Conservation (phyloP, 2,113 vertebrate species). For the Myrmophylax atrothorax region DNA sequence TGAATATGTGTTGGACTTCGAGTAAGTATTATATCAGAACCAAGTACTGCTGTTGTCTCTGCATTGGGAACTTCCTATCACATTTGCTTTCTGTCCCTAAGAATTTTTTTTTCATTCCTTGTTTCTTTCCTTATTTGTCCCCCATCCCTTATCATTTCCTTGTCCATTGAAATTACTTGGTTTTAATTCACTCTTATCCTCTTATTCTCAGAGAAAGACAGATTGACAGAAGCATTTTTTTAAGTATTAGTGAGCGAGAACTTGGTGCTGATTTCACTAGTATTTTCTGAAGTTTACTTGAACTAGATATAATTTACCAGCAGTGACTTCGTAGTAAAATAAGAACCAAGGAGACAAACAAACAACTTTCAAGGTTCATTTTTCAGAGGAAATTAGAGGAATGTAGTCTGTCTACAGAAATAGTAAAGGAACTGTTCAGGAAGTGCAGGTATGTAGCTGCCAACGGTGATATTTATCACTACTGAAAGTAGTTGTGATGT, state of each 20-base stretch:
- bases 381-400: neutral
- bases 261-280: neutral
- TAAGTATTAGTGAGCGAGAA: rapidly evolving
- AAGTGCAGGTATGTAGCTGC: neutral
- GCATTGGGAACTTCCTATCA: neutral
- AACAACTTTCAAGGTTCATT: neutral
- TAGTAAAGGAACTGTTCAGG: neutral
- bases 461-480: neutral
- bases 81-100: neutral
- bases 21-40: neutral
- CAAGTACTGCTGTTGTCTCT: neutral
- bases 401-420: neutral
- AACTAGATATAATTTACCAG: neutral
- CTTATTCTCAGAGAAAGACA: neutral
- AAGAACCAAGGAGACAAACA: neutral
- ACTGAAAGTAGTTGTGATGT: neutral
- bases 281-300: neutral
- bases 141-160: rapidly evolving
- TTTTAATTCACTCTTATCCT: neutral
- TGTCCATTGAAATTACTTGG: neutral
- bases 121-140: neutral
- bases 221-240: neutral
- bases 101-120: neutral
- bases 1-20: neutral
- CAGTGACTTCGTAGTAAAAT: neutral